phyloP scores from a whole-genome alignment of 2,113 vertebrate species.

The Pedetes capensis region DNA sequence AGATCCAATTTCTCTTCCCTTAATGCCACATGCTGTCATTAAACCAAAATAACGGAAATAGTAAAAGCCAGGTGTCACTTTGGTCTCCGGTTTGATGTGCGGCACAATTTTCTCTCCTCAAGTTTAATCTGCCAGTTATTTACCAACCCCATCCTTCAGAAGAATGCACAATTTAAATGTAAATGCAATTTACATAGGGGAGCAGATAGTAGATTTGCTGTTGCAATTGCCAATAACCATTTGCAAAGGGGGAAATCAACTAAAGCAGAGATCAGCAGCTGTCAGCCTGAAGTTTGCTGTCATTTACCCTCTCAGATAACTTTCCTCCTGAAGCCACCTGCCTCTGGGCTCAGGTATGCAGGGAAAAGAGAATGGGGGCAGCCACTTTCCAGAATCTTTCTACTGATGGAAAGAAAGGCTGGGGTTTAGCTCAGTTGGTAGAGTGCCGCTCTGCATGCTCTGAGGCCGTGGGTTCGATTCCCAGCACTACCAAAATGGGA shows the following conservation, averaged over 20 bases:
- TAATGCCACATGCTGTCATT: slow-evolving; percentile 75
- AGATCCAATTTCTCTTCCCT: slow-evolving; percentile 74
- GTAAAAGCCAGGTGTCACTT: slow-evolving; percentile 79
- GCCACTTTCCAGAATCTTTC: background rate
- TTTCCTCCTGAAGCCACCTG: slow-evolving; percentile 44
- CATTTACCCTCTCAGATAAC: background rate
- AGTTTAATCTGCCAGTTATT: slow-evolving; percentile 75
- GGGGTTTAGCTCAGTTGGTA: no score
- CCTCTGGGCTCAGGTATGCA: background rate
- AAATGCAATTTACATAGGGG: slow-evolving; percentile 76
- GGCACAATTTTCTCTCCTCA: slow-evolving; percentile 75
- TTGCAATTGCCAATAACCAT: slow-evolving; percentile 73
- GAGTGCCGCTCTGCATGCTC: no score
- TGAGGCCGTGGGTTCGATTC: no score
- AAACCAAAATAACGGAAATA: slow-evolving; percentile 76
- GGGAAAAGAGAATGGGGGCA: background rate
- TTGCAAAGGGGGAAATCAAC: slow-evolving; percentile 69
- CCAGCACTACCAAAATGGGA: no score
- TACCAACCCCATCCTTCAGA: slow-evolving; percentile 70
- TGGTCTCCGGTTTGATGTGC: slow-evolving; percentile 70
- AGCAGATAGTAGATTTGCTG: slow-evolving; percentile 68
- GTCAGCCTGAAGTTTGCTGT: slow-evolving; percentile 49
- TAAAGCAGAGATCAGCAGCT: slow-evolving; percentile 69
- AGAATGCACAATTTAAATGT: slow-evolving; percentile 81
- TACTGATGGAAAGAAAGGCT: no score